These are phyloP conservation scores for Drosophila nasuta DNA, from an alignment of 1,140 invertebrate species.

Conservation along the genomic window DNA sequence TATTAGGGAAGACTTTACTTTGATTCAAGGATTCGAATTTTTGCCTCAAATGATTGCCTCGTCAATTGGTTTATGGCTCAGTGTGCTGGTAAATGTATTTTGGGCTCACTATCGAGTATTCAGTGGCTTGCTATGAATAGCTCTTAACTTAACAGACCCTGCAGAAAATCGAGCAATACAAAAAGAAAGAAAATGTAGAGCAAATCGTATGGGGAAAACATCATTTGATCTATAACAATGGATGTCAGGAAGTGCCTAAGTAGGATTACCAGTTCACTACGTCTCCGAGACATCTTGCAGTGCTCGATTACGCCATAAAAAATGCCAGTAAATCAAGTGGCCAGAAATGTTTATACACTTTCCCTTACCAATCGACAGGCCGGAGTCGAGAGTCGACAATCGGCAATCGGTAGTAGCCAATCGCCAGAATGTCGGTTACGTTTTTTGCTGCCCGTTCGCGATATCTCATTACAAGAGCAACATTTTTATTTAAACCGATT, in stretches of 20 bases:
- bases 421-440: background rate
- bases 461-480: constrained; percentile 77
- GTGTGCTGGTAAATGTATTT: constrained; percentile 74
- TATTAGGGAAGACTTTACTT: constrained; percentile 48
- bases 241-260: background rate
- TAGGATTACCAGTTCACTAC: background rate
- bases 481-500: constrained; percentile 79
- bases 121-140: constrained; percentile 35
- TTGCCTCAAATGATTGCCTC: constrained; percentile 75
- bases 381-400: no score
- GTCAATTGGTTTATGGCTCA: constrained; percentile 80
- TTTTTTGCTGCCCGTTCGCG: constrained; percentile 34
- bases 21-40: constrained; percentile 68
- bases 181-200: background rate
- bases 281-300: background rate
- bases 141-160: constrained; percentile 15
- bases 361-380: background rate
- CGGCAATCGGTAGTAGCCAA: background rate
- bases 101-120: constrained; percentile 41
- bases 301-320: background rate
- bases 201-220: background rate
- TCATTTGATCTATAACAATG: background rate
- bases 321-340: constrained; percentile 10
- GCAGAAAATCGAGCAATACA: background rate
- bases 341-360: constrained; percentile 16